phyloP scores from a whole-genome alignment of 2,888 invertebrate species.

The Spodoptera littoralis region DNA sequence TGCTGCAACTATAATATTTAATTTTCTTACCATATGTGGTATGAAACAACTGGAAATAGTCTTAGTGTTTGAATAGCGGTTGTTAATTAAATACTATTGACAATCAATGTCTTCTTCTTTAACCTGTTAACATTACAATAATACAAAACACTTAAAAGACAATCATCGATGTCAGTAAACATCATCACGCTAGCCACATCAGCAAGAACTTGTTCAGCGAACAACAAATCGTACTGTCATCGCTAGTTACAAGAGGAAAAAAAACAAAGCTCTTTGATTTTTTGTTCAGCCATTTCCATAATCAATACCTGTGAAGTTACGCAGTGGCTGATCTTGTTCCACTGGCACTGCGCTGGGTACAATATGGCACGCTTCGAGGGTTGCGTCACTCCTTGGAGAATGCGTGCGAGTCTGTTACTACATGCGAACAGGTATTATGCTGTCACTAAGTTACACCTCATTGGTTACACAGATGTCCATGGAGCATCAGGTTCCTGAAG shows the following conservation, averaged over 20 bases:
- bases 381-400: constrained; percentile 45
- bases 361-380: constrained; percentile 37
- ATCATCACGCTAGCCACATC: too few relatives aligned
- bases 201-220: too few relatives aligned
- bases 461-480: constrained; percentile 30
- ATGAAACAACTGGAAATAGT: background rate
- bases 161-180: too few relatives aligned
- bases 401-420: constrained; percentile 41
- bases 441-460: constrained; percentile 44
- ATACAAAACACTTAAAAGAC: too few relatives aligned
- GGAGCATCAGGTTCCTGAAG: constrained; percentile 28
- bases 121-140: too few relatives aligned
- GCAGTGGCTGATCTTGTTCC: constrained; percentile 43
- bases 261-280: constrained; percentile 43
- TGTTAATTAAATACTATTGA: background rate
- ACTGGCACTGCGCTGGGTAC: constrained; percentile 43
- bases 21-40: constrained; percentile 23
- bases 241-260: constrained; percentile 3
- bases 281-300: constrained; percentile 39
- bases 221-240: background rate
- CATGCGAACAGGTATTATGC: constrained; percentile 35
- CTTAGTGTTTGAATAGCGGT: constrained; percentile 9
- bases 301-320: constrained; percentile 37
- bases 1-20: background rate
- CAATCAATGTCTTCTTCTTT: too few relatives aligned